Evolutionary conservation across 2,797 vertebrate genomes (phyloP).

Genomic region (Megalops cyprinoides): DNA sequence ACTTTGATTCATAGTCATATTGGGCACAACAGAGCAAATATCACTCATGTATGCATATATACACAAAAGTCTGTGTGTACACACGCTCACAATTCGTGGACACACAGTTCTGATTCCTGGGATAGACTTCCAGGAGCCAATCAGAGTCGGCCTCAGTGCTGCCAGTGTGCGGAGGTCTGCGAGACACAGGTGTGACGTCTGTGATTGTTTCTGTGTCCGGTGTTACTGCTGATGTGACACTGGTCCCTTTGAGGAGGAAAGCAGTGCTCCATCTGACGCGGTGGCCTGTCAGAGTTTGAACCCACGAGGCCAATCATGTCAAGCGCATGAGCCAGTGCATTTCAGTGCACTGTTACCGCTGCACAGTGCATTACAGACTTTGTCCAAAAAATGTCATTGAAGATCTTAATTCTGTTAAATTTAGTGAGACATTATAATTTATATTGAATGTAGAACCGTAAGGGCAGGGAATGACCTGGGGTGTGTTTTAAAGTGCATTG

Average conservation of each 20-base stretch:
- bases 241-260: slow-evolving; percentile 16
- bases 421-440: no score
- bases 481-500: not conserved
- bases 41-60: not conserved
- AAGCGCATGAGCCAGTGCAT: not conserved
- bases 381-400: not conserved
- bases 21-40: slow-evolving; percentile 7
- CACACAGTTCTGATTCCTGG: slow-evolving; percentile 12
- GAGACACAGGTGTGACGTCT: slow-evolving; percentile 1
- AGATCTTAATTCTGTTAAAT: not conserved
- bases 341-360: not conserved
- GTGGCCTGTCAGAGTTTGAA: not conserved
- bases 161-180: not conserved
- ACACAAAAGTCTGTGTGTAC: not conserved
- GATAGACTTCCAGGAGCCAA: slow-evolving; percentile 8
- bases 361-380: not conserved
- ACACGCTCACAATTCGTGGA: not conserved
- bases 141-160: not conserved
- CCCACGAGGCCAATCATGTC: not conserved
- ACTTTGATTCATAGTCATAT: not conserved
- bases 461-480: no score
- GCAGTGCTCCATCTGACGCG: not conserved
- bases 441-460: no score
- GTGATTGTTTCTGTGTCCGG: slow-evolving; percentile 67
- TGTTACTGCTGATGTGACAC: not conserved